Evolutionary conservation across 92 coral and sea anemone genomes (phyloP), one percentile per base, ranked within the genome.

Genomic region (Zoanthus sociatus): DNA sequence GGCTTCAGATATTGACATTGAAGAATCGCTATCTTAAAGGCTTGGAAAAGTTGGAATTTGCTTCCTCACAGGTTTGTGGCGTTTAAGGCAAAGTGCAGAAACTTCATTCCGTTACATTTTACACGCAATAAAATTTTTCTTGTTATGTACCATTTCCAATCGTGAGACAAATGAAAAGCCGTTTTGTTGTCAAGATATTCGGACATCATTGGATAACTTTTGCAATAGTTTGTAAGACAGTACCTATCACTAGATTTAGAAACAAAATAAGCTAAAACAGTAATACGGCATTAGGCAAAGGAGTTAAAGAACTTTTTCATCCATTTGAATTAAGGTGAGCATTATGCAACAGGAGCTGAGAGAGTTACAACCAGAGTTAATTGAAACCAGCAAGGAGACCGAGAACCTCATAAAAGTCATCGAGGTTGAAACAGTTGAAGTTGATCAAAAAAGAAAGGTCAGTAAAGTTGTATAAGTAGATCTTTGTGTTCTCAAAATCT

Each of bases 291-390:
- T 37, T 37, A 37, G 42, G 42, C 42, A 37, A 37, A 2, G 42
- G 4, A 7, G 7, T 9, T 50, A 50, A 50, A 7, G 26, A 26
- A 26, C 26, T 26, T 26, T 26, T 5, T 7, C 4, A 2, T 50
- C 7, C 7, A 50, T 50, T 50, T 50, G 55, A 5, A 50, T 79
- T 44, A 90, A 94, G 97, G 99, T 97, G 61, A 90, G 95, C 42
- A 92, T 97, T 11, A 97, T 97, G 99, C 99, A 97, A 79, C 94
- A 93, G 88, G 99, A 97, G 78, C 77, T 97, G 71, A 92, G 88
- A 73, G 99, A 95, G 77, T 92, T 97, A 14, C 97, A 97, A 67
- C 99, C 99, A 8, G 98, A 97, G 79, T 86, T 97, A 86, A 93
- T 95, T 69, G 83, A 97, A 83, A 97, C 99, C 5, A 95, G 98